These are phyloP conservation scores for Hemiprocne comata DNA, from an alignment of 2,113 vertebrate genomes.

Conservation along the genomic window DNA sequence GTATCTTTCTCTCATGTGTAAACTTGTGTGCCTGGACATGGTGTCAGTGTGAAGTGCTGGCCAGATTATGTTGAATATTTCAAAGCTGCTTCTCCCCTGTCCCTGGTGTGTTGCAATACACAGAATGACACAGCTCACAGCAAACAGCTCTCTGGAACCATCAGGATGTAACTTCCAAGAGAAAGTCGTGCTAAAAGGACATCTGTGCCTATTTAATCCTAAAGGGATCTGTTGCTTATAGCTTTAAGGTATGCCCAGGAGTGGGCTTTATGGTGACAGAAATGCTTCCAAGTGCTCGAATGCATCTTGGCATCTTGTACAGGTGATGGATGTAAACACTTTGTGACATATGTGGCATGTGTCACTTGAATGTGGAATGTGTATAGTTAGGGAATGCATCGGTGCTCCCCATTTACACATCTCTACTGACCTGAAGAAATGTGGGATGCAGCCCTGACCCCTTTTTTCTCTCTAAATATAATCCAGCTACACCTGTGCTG, in stretches of 20 bases:
- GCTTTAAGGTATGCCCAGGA: neutral
- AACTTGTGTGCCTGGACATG: neutral
- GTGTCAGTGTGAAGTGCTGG: neutral
- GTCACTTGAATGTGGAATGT: neutral
- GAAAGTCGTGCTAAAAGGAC: neutral
- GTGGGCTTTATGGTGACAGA: neutral
- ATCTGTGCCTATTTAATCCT: slow-evolving; percentile 4
- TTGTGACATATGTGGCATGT: neutral
- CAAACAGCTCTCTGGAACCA: neutral
- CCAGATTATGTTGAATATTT: neutral
- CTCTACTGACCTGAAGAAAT: neutral
- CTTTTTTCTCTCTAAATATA: neutral
- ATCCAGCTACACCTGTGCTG: neutral
- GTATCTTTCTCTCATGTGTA: neutral
- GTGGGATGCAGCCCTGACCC: neutral
- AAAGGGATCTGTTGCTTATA: neutral
- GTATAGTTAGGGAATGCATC: neutral
- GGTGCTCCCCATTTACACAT: neutral
- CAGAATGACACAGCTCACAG: neutral
- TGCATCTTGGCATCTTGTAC: neutral
- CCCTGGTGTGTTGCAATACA: neutral
- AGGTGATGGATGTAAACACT: neutral
- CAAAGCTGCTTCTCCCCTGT: neutral
- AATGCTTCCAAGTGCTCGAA: neutral
- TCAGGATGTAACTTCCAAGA: neutral